Base-by-base conservation (phyloP, 1,140 invertebrate species). In the Drepana arcuata region DNA sequence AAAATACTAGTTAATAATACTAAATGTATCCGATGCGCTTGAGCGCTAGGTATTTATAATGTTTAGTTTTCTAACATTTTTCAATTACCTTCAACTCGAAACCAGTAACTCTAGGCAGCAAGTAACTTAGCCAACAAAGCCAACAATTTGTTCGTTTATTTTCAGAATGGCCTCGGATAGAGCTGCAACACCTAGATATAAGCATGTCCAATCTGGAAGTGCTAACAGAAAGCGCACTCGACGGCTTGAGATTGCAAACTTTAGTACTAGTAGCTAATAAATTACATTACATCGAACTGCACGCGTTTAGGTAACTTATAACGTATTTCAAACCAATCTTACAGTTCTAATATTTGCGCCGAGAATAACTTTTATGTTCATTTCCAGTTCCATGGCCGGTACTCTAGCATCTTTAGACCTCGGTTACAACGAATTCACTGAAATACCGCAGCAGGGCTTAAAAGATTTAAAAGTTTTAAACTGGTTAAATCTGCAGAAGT, bases 401-500 rank as follows among this genome's bases (percentile, higher is more conserved):
- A 86, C 85, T 31, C 77, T 92, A 16, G 86, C 86, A 24, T 91
- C 90, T 18, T 68, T 93, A 69, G 91, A 93, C 79, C 84, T 92
- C 29, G 89, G 90, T 51, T 90, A 90, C 80, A 92, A 92, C 75
- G 86, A 88, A 71, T 84, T 93, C 47, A 86, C 88, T 56, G 85
- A 86, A 55, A 80, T 92, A 53, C 91, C 91, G 14, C 84, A 88
- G 35, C 67, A 84, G 44, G 87, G 89, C 25, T 81, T 93, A 37
- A 86, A 84, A 59, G 85, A 87, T 36, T 83, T 92, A 23, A 86
- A 86, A 67, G 85, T 86, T 52, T 80, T 92, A 44, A 89, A 91
- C 65, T 92, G 90, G 90, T 83, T 91, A 38, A 92, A 91, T 80
- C 80, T 92, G 31, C 88, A 90, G 74, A 89, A 90, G 90, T 91